Evolutionary conservation across 2,113 vertebrate genomes (phyloP), one percentile per base, ranked within the genome.

Genomic region (Petaurus breviceps): DNA sequence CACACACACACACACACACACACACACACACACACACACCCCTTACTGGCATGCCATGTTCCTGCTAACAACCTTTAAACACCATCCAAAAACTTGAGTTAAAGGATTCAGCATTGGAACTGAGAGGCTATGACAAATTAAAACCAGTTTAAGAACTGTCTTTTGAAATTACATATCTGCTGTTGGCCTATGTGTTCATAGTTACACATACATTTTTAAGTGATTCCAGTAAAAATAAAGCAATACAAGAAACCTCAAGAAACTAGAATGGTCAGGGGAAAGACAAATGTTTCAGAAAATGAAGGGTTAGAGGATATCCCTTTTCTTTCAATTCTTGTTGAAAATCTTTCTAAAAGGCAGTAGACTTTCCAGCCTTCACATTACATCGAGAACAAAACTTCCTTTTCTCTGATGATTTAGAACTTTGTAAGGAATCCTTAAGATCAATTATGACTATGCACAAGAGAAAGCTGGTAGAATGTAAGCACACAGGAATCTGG

Each of bases 61-160:
- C 92, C 92, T 90, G 7, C 57, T 95, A 93, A 93, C 94, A 95
- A 91, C 31, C 61, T 51, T 90, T 90, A 93, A 89, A 94, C 91
- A 93, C 94, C 26, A 90, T 19, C 68, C 51, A 94, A 89, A 91
- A 54, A 91, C 52, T 94, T 94, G 53, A 61, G 95, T 93, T 96
- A 98, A 47, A 92, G 57, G 96, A 97, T 97, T 92, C 77, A 94
- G 11, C 96, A 57, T 51, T 54, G 43, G 68, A 50, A 16, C 25
- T 9, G 43, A 28, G 52, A 95, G 12, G 25, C 5, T 93, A 95
- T 68, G 50, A 19, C 25, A 91, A 55, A 47, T 31, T 28, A 47
- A 37, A 50, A 53, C 51, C 50, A 91, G 54, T 51, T 95, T 91
- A 6, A 19, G 25, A 92, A 90, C 28, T 8, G 25, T 51, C 37